Base-by-base conservation (phyloP, 2,113 vertebrate genomes). In the Lates calcarifer region DNA sequence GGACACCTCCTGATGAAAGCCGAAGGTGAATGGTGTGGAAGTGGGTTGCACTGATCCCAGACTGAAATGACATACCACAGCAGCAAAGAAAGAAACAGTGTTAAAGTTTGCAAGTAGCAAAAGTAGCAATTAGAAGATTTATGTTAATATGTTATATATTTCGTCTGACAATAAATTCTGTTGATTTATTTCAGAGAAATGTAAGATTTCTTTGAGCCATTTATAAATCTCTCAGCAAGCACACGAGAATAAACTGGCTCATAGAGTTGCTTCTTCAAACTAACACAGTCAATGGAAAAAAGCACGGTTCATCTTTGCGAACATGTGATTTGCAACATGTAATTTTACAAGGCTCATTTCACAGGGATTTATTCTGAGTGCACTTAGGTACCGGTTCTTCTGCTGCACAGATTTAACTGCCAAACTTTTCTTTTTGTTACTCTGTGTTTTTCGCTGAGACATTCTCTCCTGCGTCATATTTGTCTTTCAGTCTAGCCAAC, bases 281-380 rank as follows among this genome's bases (percentile, higher is more conserved):
- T 12, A 18, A 45, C 9, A 26, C 13, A 45, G 26, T 12, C 0
- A 35, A 9, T 51, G n/a, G 9, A 71, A 74, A 55, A 29, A 43
- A 56, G 31, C 6, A 3, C 4, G 29, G 4, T 17, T n/a, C 26
- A 13, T 51, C 26, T 57, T 26, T 14, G 35, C 28, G 14, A 20
- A 60, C 17, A 22, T 68, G 39, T 31, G 8, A 29, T 24, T 13
- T 13, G 28, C 39, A 64, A 72, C 43, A 24, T 70, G 67, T 47
- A 20, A 71, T 79, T 79, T 71, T 8, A 55, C 47, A 33, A 56
- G 76, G 22, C 33, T 67, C 39, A 28, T 67, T 77, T 22, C 49
- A 1, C 6, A 35, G 9, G 3, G 28, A 20, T 28, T 3, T 22
- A 26, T 26, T 67, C 28, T 33, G 20, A 28, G 18, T 7, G 24